Conservation (phyloP, 2,113 vertebrate genomes). For the Hirundichthys speculiger region DNA sequence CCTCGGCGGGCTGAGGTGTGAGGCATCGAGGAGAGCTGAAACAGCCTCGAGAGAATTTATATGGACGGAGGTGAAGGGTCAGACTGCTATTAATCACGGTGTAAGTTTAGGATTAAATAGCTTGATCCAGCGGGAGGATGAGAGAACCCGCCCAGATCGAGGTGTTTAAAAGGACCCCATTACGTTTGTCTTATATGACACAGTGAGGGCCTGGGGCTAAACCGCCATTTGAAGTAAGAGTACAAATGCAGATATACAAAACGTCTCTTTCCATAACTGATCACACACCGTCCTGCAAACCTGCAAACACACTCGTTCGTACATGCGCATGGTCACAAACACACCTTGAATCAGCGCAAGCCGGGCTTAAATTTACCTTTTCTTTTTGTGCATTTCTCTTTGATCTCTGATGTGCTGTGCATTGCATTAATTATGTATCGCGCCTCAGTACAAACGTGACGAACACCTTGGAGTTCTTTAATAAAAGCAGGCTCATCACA, state of each 20-base stretch:
- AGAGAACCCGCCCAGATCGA: constrained; percentile 63
- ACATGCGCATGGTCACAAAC: constrained; percentile 19
- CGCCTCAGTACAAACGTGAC: constrained; percentile 58
- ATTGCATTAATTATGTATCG: constrained; percentile 81
- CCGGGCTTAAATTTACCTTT: constrained; percentile 58
- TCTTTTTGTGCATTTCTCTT: constrained; percentile 64
- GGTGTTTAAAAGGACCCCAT: constrained; percentile 73
- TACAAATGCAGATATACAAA: constrained; percentile 39
- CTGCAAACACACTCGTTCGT: constrained; percentile 7
- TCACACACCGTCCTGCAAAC: constrained; percentile 34
- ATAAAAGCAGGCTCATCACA: constrained; percentile 54
- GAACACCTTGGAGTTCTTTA: constrained; percentile 71
- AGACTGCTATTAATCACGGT: constrained; percentile 79
- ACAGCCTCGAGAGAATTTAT: constrained; percentile 71
- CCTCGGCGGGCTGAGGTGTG: constrained; percentile 31
- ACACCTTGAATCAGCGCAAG: constrained; percentile 64
- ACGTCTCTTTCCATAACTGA: neutral
- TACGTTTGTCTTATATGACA: constrained; percentile 82
- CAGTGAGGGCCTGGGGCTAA: constrained; percentile 62
- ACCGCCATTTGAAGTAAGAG: constrained; percentile 54
- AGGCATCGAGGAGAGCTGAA: constrained; percentile 45
- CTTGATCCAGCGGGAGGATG: constrained; percentile 63
- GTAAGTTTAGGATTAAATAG: constrained; percentile 77
- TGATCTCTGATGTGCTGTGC: constrained; percentile 77
- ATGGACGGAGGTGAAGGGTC: constrained; percentile 76